Conservation (phyloP, 1,140 invertebrate genomes). For the Drosophila sturtevanti region DNA sequence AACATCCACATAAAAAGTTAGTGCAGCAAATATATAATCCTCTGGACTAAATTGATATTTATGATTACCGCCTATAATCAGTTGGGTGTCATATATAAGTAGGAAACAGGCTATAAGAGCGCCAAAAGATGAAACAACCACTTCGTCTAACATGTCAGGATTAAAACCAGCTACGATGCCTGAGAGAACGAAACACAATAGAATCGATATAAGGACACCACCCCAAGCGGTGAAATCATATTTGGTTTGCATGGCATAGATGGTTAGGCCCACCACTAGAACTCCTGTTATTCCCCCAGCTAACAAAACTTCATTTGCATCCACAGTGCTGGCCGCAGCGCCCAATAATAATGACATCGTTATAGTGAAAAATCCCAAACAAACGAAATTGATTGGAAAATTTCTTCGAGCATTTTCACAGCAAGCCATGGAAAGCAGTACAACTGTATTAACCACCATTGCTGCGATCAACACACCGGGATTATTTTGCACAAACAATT, state of each 20-base stretch:
- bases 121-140: slow-evolving; percentile 83
- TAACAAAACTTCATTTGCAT: slow-evolving; percentile 38
- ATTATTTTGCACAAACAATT: slow-evolving; percentile 37
- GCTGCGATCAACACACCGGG: slow-evolving; percentile 16
- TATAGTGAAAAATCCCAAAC: slow-evolving; percentile 46
- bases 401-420: slow-evolving; percentile 43
- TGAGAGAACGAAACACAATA: slow-evolving; percentile 90
- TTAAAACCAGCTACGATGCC: slow-evolving; percentile 88
- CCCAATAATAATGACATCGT: slow-evolving; percentile 58
- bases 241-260: slow-evolving; percentile 97
- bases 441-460: slow-evolving; percentile 42
- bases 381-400: slow-evolving; percentile 54
- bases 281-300: slow-evolving; percentile 74
- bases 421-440: slow-evolving; percentile 41
- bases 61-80: slow-evolving; percentile 96
- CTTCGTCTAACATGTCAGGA: slow-evolving; percentile 84
- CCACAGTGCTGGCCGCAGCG: slow-evolving; percentile 26
- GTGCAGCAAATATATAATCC: slow-evolving; percentile 96
- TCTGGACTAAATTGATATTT: slow-evolving; percentile 96
- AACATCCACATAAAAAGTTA: slow-evolving; percentile 95
- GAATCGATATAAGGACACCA: slow-evolving; percentile 88
- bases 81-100: slow-evolving; percentile 93
- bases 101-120: slow-evolving; percentile 89
- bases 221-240: slow-evolving; percentile 94
- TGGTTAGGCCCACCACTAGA: slow-evolving; percentile 91